A percentile compares a stretch with the other conserved stretches of the same genome.
phyloP scores from a whole-genome alignment of 2,888 invertebrate species.

The Polydrusus tereticollis region DNA sequence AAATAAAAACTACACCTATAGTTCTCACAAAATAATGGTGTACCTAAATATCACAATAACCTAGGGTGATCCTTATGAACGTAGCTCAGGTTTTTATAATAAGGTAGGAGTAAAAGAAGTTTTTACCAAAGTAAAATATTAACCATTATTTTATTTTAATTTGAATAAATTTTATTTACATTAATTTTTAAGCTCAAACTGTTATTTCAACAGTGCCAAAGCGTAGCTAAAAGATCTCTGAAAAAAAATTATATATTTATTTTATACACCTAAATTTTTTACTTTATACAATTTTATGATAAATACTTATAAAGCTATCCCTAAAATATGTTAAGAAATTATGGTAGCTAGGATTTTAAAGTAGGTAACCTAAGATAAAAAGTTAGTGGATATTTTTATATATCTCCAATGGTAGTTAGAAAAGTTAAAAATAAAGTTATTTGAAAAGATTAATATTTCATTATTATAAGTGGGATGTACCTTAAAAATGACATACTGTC shows the following conservation, averaged over 20 bases:
- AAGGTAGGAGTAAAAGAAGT: neutral
- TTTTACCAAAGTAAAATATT: constrained; percentile 7
- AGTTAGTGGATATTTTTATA: constrained; percentile 25
- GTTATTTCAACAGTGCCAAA: constrained; percentile 32
- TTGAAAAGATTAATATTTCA: neutral
- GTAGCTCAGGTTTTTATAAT: constrained; percentile 18
- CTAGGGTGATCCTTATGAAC: constrained; percentile 20
- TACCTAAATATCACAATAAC: constrained; percentile 21
- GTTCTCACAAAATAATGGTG: neutral
- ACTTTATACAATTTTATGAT: neutral
- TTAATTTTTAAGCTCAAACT: constrained; percentile 29
- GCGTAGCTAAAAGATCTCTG: constrained; percentile 28
- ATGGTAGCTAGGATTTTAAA: constrained; percentile 11
- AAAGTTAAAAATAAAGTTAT: neutral
- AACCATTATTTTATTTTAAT: neutral
- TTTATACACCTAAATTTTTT: constrained; percentile 2
- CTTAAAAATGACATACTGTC: neutral
- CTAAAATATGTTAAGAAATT: neutral
- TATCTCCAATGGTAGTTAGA: constrained; percentile 21
- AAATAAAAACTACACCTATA: neutral
- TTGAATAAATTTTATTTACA: neutral
- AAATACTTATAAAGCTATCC: neutral
- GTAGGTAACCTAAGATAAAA: neutral
- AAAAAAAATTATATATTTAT: constrained; percentile 1
- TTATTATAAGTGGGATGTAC: neutral